Evolutionary conservation across 2,797 vertebrate species (phyloP), one percentile per base, ranked within the genome.

Genomic region (Erpetoichthys calabaricus): DNA sequence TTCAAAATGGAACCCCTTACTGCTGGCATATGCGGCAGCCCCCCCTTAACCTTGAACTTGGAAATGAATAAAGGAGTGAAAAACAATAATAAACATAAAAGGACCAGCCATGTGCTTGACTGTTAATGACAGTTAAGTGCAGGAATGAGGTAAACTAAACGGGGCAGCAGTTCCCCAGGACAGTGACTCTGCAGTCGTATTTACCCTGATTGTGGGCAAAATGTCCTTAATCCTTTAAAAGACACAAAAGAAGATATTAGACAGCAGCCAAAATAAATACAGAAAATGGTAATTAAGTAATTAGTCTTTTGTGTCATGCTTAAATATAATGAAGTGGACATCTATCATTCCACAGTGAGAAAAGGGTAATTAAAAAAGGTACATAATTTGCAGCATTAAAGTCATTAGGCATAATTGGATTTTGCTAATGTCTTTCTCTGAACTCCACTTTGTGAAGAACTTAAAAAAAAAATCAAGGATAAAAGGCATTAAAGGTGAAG

Each of bases 331-430:
- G 86, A 84, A 86, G 82, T 87, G 82, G 84, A 83, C 81, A 85
- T 87, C 69, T 84, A 82, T 90, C 85, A 84, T 80, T 78, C 75
- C 71, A 74, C 76, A 75, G 79, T 83, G 84, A 84, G 71, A 73
- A 69, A 86, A 85, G 77, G 78, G 75, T 89, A 83, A 90, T 91
- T 89, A 81, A 85, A 89, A 80, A 70, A 80, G 80, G 72, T 75
- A 76, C 82, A 83, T 90, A 71, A 88, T 90, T 87, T 85, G 76
- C 80, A 68, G 79, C 82, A 90, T 91, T 90, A 84, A 88, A 89
- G 84, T 85, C 78, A 86, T 94, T 93, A 87, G 75, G 65, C 45
- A 60, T 89, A 91, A 94, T 94, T 94, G 84, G 91, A 88, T 87
- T 80, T 68, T 71, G 80, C 77, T 90, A 88, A 92, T 91, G 80